Evolutionary conservation across 2,888 invertebrate species (phyloP).

Genomic region (Phorcus lineatus): DNA sequence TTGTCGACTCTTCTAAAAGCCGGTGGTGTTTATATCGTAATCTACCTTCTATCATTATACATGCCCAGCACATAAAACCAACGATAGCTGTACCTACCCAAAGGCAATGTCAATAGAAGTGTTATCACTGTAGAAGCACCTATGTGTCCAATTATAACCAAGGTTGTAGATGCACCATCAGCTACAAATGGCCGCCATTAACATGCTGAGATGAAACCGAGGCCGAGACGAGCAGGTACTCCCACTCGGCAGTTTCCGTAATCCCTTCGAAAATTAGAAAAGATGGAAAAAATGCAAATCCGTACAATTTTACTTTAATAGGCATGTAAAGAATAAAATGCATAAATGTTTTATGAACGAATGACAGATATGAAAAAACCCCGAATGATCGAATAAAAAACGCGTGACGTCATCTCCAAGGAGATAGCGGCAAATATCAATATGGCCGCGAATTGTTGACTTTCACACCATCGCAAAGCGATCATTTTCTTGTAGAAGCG

Average conservation of each 20-base stretch:
- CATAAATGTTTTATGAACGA: too few species aligned
- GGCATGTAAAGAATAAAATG: neutral
- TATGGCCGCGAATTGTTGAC: conserved; percentile 44
- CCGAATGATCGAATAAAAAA: neutral
- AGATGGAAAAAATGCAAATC: too few species aligned
- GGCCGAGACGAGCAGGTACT: conserved; percentile 48
- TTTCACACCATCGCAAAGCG: neutral
- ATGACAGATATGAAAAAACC: neutral
- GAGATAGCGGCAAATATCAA: conserved; percentile 62
- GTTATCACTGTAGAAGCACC: neutral
- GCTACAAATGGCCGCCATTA: conserved; percentile 69
- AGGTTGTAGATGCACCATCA: conserved; percentile 57
- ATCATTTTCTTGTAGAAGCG: neutral
- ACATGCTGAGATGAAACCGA: conserved; percentile 50
- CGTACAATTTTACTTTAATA: too few species aligned
- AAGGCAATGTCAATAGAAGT: neutral
- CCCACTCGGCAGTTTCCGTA: conserved; percentile 47
- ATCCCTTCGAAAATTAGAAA: too few species aligned
- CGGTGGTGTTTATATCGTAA: conserved; percentile 1
- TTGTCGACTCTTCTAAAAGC: neutral
- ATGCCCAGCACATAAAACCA: neutral
- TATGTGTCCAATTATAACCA: conserved; percentile 3
- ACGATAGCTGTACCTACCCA: neutral
- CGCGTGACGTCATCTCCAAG: conserved; percentile 63
- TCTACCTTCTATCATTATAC: neutral